Evolutionary conservation across 1,140 invertebrate genomes (phyloP).

Genomic region (Caenorhabditis latens): DNA sequence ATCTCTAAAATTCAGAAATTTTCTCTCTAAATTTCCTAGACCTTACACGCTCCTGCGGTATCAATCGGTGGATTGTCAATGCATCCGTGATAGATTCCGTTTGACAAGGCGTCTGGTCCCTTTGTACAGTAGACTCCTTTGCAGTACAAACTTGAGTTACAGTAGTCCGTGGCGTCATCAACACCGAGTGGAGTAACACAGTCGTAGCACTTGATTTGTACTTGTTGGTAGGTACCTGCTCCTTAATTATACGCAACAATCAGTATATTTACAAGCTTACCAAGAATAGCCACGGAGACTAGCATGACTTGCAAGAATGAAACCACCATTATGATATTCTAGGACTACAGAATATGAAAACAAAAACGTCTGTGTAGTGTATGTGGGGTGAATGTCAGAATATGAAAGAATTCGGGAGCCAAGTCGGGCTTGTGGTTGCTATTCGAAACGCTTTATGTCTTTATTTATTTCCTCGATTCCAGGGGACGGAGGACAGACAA

Average conservation of each 20-base stretch:
- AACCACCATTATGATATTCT: background rate
- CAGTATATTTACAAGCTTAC: background rate
- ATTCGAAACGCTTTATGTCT: constrained; percentile 28
- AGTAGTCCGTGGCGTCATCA: background rate
- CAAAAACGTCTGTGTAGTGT: background rate
- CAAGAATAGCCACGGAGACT: background rate
- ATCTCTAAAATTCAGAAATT: background rate
- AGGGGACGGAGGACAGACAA: background rate
- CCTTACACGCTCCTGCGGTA: constrained; percentile 1
- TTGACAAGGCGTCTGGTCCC: constrained; percentile 15
- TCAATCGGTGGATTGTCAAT: constrained; percentile 25
- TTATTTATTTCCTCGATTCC: constrained; percentile 48
- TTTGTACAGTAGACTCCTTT: constrained; percentile 34
- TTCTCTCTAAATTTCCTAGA: background rate
- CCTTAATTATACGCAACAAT: background rate
- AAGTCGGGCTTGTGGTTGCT: background rate
- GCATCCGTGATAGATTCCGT: constrained; percentile 51
- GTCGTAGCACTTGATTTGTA: constrained; percentile 24
- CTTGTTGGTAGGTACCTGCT: constrained; percentile 26
- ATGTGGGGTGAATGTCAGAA: background rate
- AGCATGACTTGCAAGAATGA: background rate
- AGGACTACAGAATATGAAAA: constrained; percentile 34
- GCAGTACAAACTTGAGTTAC: constrained; percentile 43
- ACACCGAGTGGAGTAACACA: constrained; percentile 27
- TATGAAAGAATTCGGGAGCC: background rate